Conservation (phyloP, 2,797 vertebrate genomes). For the Pteropus rufus region DNA sequence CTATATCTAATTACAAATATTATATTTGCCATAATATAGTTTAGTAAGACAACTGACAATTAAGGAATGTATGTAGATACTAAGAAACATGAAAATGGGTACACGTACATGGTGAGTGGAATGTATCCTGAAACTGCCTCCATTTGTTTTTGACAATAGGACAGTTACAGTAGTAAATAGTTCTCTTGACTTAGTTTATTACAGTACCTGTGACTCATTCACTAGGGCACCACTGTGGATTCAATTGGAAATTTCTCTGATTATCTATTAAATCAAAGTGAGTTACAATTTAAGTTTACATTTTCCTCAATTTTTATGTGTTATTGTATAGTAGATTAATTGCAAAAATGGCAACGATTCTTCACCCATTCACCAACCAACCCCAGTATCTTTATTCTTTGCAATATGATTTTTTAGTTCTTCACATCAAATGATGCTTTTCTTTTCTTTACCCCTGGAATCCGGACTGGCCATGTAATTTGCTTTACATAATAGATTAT, state of each 20-base stretch:
- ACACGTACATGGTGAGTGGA: not conserved
- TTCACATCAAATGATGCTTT: not conserved
- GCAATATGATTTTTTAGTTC: not conserved
- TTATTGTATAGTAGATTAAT: not conserved
- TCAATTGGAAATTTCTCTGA: not conserved
- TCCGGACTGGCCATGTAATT: not conserved
- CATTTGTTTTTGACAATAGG: not conserved
- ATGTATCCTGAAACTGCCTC: not conserved
- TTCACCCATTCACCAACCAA: not conserved
- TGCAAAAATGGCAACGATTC: not conserved
- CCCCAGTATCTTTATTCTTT: not conserved
- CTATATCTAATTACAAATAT: not conserved
- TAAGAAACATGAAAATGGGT: not conserved
- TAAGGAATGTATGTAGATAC: not conserved
- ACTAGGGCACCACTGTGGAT: not conserved
- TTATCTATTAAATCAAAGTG: not conserved
- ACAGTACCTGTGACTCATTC: not conserved
- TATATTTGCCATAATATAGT: not conserved
- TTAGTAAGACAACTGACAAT: not conserved
- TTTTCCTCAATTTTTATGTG: not conserved
- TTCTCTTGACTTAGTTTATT: not conserved
- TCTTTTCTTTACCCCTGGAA: not conserved
- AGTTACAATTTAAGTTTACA: not conserved
- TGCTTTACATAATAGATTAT: not conserved
- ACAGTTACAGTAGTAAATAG: not conserved